Conservation (phyloP, 1,140 invertebrate genomes). For the Archivesica marissinica region DNA sequence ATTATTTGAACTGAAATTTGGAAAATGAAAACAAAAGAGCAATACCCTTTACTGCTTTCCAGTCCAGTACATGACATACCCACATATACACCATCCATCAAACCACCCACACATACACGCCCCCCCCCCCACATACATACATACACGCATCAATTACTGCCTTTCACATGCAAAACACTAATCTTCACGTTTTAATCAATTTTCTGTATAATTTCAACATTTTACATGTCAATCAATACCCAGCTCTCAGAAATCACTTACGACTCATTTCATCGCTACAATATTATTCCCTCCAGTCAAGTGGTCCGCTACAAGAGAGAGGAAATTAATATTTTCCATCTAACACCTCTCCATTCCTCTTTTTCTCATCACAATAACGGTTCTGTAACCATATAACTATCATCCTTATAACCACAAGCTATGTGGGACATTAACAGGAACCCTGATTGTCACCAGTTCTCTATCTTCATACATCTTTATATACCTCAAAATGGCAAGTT, state of each 20-base stretch:
- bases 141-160: too few relatives aligned
- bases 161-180: background rate
- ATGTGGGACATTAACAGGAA: conserved; percentile 13
- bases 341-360: conserved; percentile 17
- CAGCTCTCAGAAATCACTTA: conserved; percentile 21
- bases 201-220: conserved; percentile 42
- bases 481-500: too few relatives aligned
- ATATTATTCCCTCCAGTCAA: background rate
- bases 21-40: too few relatives aligned
- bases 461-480: too few relatives aligned
- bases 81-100: too few relatives aligned
- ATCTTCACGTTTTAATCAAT: conserved; percentile 49
- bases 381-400: background rate
- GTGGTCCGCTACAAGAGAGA: conserved; percentile 1
- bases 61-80: too few relatives aligned
- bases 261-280: conserved; percentile 33
- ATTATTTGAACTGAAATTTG: too few relatives aligned
- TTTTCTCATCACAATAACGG: background rate
- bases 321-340: conserved; percentile 48
- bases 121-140: too few relatives aligned
- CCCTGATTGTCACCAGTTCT: background rate
- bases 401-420: background rate
- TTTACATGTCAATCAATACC: conserved; percentile 13
- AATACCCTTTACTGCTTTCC: too few relatives aligned
- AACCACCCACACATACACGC: too few relatives aligned